Conservation (phyloP, 1,140 invertebrate genomes). For the Coptotermes formosanus region DNA sequence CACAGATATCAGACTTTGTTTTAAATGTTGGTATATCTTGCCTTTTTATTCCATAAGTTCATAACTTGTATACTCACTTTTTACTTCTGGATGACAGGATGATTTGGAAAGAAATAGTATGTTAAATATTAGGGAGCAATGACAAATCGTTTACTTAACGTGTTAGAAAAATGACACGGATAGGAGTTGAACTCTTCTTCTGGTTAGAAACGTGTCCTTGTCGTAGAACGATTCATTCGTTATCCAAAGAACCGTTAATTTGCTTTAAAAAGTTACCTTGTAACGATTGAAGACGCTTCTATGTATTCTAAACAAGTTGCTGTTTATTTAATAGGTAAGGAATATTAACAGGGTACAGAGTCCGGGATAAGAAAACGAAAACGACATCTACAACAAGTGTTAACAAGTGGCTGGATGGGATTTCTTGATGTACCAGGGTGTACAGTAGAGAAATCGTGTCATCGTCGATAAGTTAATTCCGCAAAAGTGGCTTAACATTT, state of each 20-base stretch:
- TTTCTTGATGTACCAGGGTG: not conserved
- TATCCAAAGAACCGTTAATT: not conserved
- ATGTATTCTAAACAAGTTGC: not conserved
- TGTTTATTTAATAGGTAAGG: not conserved
- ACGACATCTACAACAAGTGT: not conserved
- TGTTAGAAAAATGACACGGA: not conserved
- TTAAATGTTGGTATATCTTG: not conserved
- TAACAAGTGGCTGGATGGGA: conserved; percentile 6
- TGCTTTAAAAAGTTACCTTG: not conserved
- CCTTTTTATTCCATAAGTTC: not conserved
- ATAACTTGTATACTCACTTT: not conserved
- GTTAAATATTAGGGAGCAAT: not conserved
- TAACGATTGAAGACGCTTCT: not conserved
- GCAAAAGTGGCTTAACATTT: not conserved
- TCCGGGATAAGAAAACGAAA: conserved; percentile 3
- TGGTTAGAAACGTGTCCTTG: not conserved
- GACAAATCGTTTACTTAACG: not conserved
- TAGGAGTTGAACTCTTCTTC: not conserved
- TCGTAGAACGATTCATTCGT: not conserved
- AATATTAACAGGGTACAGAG: not conserved
- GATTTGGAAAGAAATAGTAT: not conserved
- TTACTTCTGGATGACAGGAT: not conserved
- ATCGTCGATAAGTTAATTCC: not conserved
- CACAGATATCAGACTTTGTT: not conserved
- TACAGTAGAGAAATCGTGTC: conserved; percentile 1